Evolutionary conservation across 2,888 invertebrate genomes (phyloP), one percentile per base, ranked within the genome.

Genomic region (Acanthosoma haemorrhoidale): DNA sequence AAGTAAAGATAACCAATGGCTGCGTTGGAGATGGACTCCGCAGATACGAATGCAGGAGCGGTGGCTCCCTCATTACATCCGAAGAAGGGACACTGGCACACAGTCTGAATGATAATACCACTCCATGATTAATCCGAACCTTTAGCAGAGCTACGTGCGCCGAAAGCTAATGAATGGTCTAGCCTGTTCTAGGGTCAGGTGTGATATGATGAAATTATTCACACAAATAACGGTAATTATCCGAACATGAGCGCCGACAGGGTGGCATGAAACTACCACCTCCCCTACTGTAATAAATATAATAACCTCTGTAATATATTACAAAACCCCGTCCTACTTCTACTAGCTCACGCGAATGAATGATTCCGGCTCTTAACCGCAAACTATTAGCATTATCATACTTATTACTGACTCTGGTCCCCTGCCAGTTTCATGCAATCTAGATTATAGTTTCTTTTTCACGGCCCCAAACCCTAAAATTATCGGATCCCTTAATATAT

Each of bases 151-250:
- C 51, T 25, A 25, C 51, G 25, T 25, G 25, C 13, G n/a, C 25
- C 25, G 51, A 8, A 6, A 25, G 11, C 51, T n/a, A 51, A 43
- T 43, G 4, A n/a, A n/a, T n/a, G n/a, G n/a, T n/a, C n/a, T n/a
- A n/a, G n/a, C n/a, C n/a, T n/a, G 21, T 6, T 8, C 11, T 13
- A 5, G 21, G 21, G 21, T 51, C 51, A 25, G 25, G 51, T 51
- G 51, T 51, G 4, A n/a, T 25, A 51, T n/a, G n/a, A n/a, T n/a
- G n/a, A n/a, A n/a, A n/a, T 51, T 25, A 51, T 51, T 51, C 21
- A 51, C 51, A 51, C 51, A 51, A 51, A 51, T 51, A 51, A 51
- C 51, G 21, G n/a, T 25, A 51, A 51, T 51, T 51, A 51, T 5
- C 3, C 4, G 1, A n/a, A 51, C 51, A 51, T 18, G 25, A n/a